Base-by-base conservation (phyloP, 2,888 invertebrate genomes). In the Chymomyza caudatula region DNA sequence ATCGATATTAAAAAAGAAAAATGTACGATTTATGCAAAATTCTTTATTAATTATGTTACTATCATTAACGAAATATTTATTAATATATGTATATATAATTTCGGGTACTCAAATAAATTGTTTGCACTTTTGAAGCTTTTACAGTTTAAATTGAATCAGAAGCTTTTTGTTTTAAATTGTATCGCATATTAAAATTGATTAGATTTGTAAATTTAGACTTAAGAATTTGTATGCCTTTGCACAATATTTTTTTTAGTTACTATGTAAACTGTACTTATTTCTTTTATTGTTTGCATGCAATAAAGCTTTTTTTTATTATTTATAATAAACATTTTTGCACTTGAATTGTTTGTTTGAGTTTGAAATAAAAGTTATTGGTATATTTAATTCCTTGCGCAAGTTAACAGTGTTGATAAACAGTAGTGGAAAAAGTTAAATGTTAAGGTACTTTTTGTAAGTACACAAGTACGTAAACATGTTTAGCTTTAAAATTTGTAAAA, bases 1-100 rank as follows among this genome's bases (percentile, higher is more conserved):
- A 85, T 80, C 76, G 73, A 87, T 78, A 86, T 78, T 74, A 77
- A 78, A 82, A 85, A 72, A 76, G 67, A 73, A 75, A 85, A 75
- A 58, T 47, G 43, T 47, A 58, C 20, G 22, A 47, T 58, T 43
- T 64, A 47, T 61, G 52, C 55, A 63, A 53, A 56, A 29, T 25
- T 49, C 13, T 56, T 63, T 53, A 13, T 65, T 69, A 57, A 37
- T 52, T 56, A 15, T 53, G 53, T 60, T 62, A 59, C 56, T 55
- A 63, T 63, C 13, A 4, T 53, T 55, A 65, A 56, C 37, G n/a
- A 37, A 19, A 56, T 47, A 15, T 42, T 51, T 51, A 51, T 51
- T 13, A 13, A 51, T 53, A 60, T 51, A 47, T 69, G 76, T 66
- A 51, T 51, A 51, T 20, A 51, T 53, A 60, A 56, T 56, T 71